Evolutionary conservation across 2,113 vertebrate species (phyloP).

Genomic region (Irena cyanogastra): DNA sequence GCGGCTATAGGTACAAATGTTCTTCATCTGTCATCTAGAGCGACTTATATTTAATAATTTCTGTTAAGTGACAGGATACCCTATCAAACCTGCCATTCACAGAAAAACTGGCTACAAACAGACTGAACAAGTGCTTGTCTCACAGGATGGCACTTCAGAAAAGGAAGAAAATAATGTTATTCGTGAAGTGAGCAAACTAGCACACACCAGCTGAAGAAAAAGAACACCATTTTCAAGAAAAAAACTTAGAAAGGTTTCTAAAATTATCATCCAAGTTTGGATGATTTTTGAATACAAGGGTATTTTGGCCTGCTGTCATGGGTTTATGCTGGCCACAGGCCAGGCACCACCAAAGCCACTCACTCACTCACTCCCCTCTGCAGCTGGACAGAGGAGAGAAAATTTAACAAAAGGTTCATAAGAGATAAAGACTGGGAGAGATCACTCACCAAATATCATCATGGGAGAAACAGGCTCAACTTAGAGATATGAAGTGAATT

Average conservation of each 20-base stretch:
- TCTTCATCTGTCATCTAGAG: not conserved
- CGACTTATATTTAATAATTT: not conserved
- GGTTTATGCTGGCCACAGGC: fast-evolving
- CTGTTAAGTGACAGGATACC: not conserved
- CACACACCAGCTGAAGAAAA: not conserved
- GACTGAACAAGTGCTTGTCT: not conserved
- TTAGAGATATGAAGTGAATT: not conserved
- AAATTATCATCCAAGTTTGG: not conserved
- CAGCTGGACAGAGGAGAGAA: not conserved
- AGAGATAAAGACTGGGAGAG: not conserved
- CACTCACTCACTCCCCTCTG: not conserved
- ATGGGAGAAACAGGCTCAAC: not conserved
- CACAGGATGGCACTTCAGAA: not conserved
- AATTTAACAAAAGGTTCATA: not conserved
- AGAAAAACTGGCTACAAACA: not conserved
- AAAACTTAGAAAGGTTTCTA: not conserved
- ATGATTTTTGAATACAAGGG: not conserved
- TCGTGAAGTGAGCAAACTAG: not conserved
- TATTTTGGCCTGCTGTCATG: not conserved
- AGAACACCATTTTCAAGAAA: not conserved
- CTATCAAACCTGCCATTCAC: not conserved
- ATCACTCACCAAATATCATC: no score
- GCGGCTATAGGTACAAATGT: not conserved
- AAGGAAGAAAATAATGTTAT: not conserved
- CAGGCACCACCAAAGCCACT: not conserved